These are phyloP conservation scores for Yoshiicerus persimilis DNA, from an alignment of 1,140 invertebrate genomes.

Conservation along the genomic window DNA sequence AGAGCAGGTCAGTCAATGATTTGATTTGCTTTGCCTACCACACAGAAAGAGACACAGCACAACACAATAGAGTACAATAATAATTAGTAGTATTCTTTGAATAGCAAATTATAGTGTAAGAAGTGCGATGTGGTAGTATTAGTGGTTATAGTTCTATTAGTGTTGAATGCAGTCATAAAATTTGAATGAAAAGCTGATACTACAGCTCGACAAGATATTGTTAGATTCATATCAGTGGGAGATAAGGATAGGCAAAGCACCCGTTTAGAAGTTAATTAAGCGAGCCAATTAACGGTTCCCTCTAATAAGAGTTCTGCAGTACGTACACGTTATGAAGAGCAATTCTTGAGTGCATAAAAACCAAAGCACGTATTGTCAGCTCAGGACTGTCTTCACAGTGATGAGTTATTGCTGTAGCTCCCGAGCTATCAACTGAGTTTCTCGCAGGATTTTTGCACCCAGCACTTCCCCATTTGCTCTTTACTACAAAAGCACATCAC, in stretches of 20 bases:
- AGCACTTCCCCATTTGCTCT: background rate
- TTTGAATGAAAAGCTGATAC: background rate
- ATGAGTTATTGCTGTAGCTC: background rate
- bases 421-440: background rate
- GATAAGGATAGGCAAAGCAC: conserved; percentile 14
- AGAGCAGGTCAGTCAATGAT: background rate
- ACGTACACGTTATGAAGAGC: background rate
- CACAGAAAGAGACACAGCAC: background rate
- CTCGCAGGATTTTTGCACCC: background rate
- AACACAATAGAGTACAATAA: background rate
- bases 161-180: conserved; percentile 7
- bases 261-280: conserved; percentile 22
- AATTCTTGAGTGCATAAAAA: background rate
- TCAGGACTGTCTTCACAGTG: background rate
- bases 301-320: background rate
- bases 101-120: background rate
- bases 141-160: conserved; percentile 21
- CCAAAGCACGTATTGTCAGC: conserved; percentile 7
- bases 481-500: background rate
- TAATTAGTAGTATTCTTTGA: background rate
- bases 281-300: conserved; percentile 8
- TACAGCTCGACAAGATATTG: background rate
- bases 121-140: background rate
- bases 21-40: background rate
- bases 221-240: background rate